Evolutionary conservation across 2,797 vertebrate species (phyloP).

Genomic region (Poeciliopsis turneri): DNA sequence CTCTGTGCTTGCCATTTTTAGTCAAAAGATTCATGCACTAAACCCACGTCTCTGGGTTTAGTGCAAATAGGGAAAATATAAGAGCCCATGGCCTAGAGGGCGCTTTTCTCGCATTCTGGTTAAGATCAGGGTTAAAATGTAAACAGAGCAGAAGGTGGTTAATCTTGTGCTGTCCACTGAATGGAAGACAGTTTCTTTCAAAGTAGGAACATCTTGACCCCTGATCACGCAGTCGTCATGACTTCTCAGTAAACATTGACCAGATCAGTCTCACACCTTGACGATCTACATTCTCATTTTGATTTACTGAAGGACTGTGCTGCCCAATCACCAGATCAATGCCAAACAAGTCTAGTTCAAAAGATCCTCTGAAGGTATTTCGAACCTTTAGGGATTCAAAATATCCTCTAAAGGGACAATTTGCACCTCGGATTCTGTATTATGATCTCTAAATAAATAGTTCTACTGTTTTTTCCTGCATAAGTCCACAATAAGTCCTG

Average conservation of each 20-base stretch:
- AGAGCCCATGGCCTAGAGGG: no score
- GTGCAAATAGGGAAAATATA: not conserved
- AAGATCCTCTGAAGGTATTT: not conserved
- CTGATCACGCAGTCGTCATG: not conserved
- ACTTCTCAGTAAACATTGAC: not conserved
- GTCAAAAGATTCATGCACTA: not conserved
- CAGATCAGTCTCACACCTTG: not conserved
- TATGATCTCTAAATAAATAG: not conserved
- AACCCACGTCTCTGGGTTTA: not conserved
- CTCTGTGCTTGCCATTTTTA: not conserved
- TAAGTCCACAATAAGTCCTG: not conserved
- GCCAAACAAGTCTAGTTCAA: not conserved
- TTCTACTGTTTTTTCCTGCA: not conserved
- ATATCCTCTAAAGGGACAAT: not conserved
- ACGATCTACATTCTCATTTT: not conserved
- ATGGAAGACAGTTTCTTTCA: not conserved
- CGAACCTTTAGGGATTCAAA: no score
- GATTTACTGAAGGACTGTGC: not conserved
- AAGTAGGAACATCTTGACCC: slow-evolving; percentile 2
- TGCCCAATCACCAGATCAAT: not conserved
- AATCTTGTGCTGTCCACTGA: not conserved
- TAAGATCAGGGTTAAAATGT: slow-evolving; percentile 1
- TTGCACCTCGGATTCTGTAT: not conserved
- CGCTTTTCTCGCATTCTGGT: not conserved
- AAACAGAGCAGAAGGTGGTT: not conserved